These are phyloP conservation scores for Erythrocebus patas DNA, from an alignment of 2,113 vertebrate genomes.

Conservation along the genomic window DNA sequence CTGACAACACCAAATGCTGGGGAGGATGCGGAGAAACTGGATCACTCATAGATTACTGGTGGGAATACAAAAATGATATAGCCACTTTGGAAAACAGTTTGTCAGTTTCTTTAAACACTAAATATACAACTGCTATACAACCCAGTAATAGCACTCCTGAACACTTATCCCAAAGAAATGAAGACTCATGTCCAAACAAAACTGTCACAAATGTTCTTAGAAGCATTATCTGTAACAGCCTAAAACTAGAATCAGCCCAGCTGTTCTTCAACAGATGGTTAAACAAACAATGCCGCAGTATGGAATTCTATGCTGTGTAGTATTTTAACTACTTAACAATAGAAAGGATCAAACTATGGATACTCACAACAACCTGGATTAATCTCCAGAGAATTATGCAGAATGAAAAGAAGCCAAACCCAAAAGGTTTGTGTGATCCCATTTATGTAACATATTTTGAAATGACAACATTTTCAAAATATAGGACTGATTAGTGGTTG, in stretches of 20 bases:
- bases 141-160: not conserved
- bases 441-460: not conserved
- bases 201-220: not conserved
- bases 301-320: not conserved
- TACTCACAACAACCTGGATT: not conserved
- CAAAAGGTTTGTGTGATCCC: not conserved
- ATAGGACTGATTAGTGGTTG: not conserved
- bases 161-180: not conserved
- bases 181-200: not conserved
- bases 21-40: not conserved
- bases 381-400: not conserved
- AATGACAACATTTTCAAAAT: conserved; percentile 23
- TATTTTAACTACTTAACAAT: not conserved
- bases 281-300: not conserved
- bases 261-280: conserved; percentile 8
- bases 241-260: not conserved
- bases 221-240: not conserved
- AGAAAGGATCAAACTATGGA: not conserved
- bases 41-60: not conserved
- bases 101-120: conserved; percentile 3
- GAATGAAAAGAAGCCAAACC: not conserved
- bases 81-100: not conserved
- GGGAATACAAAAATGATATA: not conserved
- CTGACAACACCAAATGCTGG: not conserved
- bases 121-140: not conserved